Percentiles rank a stretch among this genome's conserved stretches.
phyloP scores from a whole-genome alignment of 2,888 invertebrate species.

The Deroplatys truncata region DNA sequence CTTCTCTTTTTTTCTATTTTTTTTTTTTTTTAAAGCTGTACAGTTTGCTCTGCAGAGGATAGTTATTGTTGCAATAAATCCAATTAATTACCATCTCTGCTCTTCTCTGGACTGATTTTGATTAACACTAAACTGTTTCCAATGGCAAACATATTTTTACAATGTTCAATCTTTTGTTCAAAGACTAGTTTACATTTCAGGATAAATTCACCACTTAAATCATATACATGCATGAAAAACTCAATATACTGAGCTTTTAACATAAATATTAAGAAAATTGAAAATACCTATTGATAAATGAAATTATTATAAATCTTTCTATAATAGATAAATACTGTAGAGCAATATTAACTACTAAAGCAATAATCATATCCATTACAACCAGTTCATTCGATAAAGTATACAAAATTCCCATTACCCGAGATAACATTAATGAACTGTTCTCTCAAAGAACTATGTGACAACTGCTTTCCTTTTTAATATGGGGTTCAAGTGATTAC shows the following conservation, averaged over 20 bases:
- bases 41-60: neutral
- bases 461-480: neutral
- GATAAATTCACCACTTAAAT: neutral
- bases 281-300: neutral
- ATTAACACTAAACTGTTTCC: neutral
- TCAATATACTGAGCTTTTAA: neutral
- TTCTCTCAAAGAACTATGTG: neutral
- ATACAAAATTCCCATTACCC: conserved; percentile 10
- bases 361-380: neutral
- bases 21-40: neutral
- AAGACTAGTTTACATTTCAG: neutral
- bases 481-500: neutral
- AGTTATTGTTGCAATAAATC: neutral
- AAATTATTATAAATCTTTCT: neutral
- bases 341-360: neutral
- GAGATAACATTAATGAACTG: neutral
- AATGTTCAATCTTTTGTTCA: neutral
- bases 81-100: neutral
- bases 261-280: neutral
- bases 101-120: neutral
- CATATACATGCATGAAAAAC: neutral
- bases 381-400: neutral
- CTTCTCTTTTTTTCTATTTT: too few species aligned
- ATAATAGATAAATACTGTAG: conserved; percentile 7
- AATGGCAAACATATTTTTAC: neutral